These are phyloP conservation scores for Syngnathus typhle DNA, from an alignment of 2,113 vertebrate species.

Conservation along the genomic window DNA sequence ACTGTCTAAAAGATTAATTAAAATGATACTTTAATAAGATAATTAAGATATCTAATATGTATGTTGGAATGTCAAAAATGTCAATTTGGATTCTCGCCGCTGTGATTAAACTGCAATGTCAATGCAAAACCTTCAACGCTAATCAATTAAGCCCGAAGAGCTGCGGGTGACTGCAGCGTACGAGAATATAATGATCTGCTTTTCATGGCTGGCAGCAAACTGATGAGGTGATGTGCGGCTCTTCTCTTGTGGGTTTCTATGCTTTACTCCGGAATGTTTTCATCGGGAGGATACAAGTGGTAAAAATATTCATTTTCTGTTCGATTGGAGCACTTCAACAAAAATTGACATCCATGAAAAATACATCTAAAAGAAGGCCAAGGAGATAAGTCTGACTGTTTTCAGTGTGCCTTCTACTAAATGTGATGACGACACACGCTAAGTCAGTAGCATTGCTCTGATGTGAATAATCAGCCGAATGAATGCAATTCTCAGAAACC, in stretches of 20 bases:
- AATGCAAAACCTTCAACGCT: conserved; percentile 5
- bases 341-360: not conserved
- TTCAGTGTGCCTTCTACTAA: conserved; percentile 51
- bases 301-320: not conserved
- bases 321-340: not conserved
- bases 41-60: conserved; percentile 7
- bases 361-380: conserved; percentile 28
- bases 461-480: conserved; percentile 67
- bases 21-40: not conserved
- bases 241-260: not conserved
- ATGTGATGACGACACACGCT: conserved; percentile 64
- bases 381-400: conserved; percentile 57
- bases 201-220: conserved; percentile 7
- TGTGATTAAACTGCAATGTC: conserved; percentile 11
- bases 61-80: conserved; percentile 11
- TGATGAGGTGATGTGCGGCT: not conserved
- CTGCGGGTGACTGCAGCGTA: conserved; percentile 1
- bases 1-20: not conserved
- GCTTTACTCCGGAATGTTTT: not conserved
- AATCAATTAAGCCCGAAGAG: conserved; percentile 5
- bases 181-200: conserved; percentile 2
- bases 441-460: conserved; percentile 56
- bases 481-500: conserved; percentile 66
- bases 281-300: not conserved
- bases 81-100: conserved; percentile 2